Evolutionary conservation across 2,888 invertebrate species (phyloP), one percentile per base, ranked within the genome.

Genomic region (Campopleginae sp.): DNA sequence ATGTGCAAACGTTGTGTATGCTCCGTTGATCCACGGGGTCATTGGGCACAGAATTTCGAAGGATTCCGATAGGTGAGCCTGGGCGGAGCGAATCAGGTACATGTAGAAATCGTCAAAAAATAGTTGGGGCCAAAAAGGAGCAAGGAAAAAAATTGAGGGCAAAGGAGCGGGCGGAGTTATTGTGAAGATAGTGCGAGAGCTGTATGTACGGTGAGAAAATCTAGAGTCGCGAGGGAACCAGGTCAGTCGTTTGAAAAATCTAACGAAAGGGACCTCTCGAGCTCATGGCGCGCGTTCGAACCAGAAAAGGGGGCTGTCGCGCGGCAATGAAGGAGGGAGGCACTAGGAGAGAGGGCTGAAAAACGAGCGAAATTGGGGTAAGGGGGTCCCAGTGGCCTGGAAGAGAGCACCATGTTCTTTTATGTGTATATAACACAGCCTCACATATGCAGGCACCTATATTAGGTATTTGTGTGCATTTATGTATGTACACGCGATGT

Each of bases 171-270:
- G 10, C 12, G 63, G 63, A 58, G 33, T 75, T 75, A 58, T 68
- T 31, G 77, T 38, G 75, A 70, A 77, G 54, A 74, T 78, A 84
- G 82, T 76, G 79, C 51, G 54, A 76, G 65, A 75, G 65, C 76
- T 85, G 10, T 38, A 38, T n/a, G n/a, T 81, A 85, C 63, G 82
- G 85, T 79, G 80, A 63, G 82, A 74, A 76, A 77, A 83, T 83
- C 84, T 71, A 72, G 51, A 58, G 80, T 71, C 71, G 68, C 78
- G 86, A 87, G 82, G 79, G 82, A 91, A 90, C 86, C 91, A 89
- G 91, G 91, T 91, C 91, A 91, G 86, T 89, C 88, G 90, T 90
- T 87, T 85, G 85, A 86, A 88, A 89, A 90, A 89, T 89, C 89
- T 83, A 80, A 84, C 82, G 71, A 85, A 79, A 86, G 87, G 86